These are phyloP conservation scores for Pelecanoides urinatrix DNA, from an alignment of 2,113 vertebrate genomes.

Conservation along the genomic window DNA sequence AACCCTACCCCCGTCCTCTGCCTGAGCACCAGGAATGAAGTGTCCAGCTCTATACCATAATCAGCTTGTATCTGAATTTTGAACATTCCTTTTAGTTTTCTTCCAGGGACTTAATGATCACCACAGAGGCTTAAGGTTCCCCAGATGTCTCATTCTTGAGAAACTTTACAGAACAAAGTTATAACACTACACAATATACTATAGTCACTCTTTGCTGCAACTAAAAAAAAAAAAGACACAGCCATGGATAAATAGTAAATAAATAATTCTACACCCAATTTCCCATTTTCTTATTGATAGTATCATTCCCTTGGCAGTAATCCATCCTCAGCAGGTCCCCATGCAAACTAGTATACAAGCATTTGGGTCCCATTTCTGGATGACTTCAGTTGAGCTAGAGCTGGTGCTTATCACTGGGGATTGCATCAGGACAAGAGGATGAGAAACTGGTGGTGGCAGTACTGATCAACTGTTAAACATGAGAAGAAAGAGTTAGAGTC, in stretches of 20 bases:
- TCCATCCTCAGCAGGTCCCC: background rate
- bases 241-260: background rate
- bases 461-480: background rate
- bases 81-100: background rate
- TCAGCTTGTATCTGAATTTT: background rate
- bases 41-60: background rate
- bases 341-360: background rate
- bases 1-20: background rate
- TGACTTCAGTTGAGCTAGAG: background rate
- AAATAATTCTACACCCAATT: background rate
- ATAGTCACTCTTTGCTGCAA: background rate
- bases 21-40: background rate
- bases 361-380: background rate
- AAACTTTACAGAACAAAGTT: background rate
- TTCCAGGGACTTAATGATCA: background rate
- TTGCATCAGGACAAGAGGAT: background rate
- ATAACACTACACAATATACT: background rate
- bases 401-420: background rate
- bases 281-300: background rate
- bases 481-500: background rate
- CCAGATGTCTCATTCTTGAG: background rate
- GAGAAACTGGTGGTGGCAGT: background rate
- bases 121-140: background rate
- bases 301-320: background rate
- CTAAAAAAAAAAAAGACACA: background rate